A percentile compares a stretch with the other conserved stretches of the same genome.
Conservation (phyloP, 2,888 invertebrate species). For the Agrilus cyanescens region DNA sequence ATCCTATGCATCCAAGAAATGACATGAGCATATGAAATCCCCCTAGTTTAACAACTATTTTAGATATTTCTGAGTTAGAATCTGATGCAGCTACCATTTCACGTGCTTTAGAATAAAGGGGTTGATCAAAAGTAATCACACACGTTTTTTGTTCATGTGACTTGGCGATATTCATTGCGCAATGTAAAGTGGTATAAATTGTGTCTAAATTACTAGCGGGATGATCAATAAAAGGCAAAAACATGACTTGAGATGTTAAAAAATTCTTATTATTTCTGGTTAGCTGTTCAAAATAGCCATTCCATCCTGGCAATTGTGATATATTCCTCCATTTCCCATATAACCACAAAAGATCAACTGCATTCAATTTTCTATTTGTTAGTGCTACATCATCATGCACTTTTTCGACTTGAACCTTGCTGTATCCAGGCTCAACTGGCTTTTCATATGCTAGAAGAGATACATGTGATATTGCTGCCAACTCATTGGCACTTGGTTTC, state of each 20-base stretch:
- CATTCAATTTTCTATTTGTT: conserved; percentile 6
- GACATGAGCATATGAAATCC: conserved; percentile 27
- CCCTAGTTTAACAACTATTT: conserved; percentile 23
- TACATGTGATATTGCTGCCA: conserved; percentile 17
- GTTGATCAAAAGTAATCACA: conserved; percentile 17
- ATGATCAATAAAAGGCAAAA: conserved; percentile 8
- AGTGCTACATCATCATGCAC: conserved; percentile 9
- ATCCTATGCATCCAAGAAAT: conserved; percentile 19
- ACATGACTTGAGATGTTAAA: conserved; percentile 14
- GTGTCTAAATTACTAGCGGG: conserved; percentile 12
- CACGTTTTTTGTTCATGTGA: conserved; percentile 16
- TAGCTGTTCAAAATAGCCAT: conserved; percentile 25
- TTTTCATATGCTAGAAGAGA: conserved; percentile 15
- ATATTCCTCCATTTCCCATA: conserved; percentile 19
- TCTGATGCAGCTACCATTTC: conserved; percentile 12
- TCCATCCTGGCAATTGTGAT: conserved; percentile 25
- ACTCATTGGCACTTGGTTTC: conserved; percentile 18
- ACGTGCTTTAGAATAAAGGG: conserved; percentile 13
- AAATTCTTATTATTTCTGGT: conserved; percentile 16
- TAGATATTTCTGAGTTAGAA: conserved; percentile 13
- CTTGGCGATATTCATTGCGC: conserved; percentile 14
- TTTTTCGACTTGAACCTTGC: conserved; percentile 15
- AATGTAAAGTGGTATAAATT: conserved; percentile 17
- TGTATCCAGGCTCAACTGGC: conserved; percentile 14
- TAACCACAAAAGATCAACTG: conserved; percentile 15